Conservation (phyloP, 2,888 invertebrate species). For the Girardia tigrina region DNA sequence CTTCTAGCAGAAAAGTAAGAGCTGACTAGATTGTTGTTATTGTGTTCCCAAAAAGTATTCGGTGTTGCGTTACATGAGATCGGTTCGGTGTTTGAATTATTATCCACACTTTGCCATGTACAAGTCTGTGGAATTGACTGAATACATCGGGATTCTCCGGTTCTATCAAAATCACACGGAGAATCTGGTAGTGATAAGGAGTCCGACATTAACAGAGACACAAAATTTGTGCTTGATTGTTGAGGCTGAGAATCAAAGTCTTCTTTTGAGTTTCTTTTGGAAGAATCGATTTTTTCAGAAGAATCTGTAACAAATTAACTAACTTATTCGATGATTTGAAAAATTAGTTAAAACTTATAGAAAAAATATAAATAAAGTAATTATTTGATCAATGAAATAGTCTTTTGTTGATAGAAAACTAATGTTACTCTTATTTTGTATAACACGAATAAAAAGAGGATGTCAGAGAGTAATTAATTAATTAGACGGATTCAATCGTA, state of each 20-base stretch:
- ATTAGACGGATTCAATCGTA: too few relatives aligned
- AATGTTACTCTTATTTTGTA: too few relatives aligned
- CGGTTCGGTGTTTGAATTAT: neutral
- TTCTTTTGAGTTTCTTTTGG: neutral
- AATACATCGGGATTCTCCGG: neutral
- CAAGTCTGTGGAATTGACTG: neutral
- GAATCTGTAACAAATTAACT: too few relatives aligned
- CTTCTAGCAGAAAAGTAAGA: slow-evolving; percentile 15
- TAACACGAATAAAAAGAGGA: too few relatives aligned
- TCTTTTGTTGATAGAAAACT: too few relatives aligned
- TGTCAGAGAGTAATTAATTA: too few relatives aligned
- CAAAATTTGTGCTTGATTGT: slow-evolving; percentile 18
- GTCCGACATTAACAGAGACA: slow-evolving; percentile 13
- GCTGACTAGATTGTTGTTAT: neutral
- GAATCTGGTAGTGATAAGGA: neutral
- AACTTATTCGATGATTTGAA: too few relatives aligned
- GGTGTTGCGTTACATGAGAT: neutral
- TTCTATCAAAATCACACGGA: slow-evolving; percentile 7
- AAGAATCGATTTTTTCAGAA: neutral
- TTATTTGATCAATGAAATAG: too few relatives aligned
- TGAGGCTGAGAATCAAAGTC: neutral
- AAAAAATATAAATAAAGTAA: too few relatives aligned
- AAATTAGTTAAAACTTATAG: too few relatives aligned
- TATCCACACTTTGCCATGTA: neutral
- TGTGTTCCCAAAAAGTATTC: slow-evolving; percentile 6